Evolutionary conservation across 2,888 invertebrate genomes (phyloP).

Genomic region (Caenorhabditis macrosperma): DNA sequence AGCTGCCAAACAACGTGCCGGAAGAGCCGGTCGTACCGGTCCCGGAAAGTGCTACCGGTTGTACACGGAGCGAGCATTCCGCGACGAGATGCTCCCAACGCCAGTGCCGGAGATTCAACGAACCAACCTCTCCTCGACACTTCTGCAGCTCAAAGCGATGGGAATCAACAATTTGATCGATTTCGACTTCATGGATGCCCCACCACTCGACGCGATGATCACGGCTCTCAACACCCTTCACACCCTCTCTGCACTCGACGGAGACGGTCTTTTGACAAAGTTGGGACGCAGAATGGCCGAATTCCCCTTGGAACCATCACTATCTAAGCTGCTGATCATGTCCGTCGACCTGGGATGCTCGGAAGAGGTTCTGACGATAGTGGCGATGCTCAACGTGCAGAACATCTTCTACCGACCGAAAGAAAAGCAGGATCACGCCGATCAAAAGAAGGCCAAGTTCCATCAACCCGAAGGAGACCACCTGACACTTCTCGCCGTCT

Average conservation of each 20-base stretch:
- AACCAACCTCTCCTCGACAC: constrained; percentile 96
- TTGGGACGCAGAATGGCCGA: constrained; percentile 96
- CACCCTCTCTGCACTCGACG: constrained; percentile 95
- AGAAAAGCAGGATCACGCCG: constrained; percentile 95
- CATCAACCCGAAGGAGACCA: constrained; percentile 99
- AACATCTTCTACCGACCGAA: constrained; percentile 93
- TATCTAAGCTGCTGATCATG: constrained; percentile 99
- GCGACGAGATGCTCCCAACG: constrained; percentile 97
- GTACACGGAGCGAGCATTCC: constrained; percentile 96
- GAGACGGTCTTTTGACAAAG: constrained; percentile 84
- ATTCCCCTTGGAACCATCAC: constrained; percentile 97
- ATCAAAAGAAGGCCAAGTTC: constrained; percentile 99
- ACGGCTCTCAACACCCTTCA: constrained; percentile 98
- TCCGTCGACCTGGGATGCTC: constrained; percentile 97
- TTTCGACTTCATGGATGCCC: constrained; percentile 99
- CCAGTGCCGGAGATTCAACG: constrained; percentile 99
- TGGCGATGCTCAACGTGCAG: constrained; percentile 98
- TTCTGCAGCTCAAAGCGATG: constrained; percentile 97
- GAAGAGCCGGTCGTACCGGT: constrained; percentile 96
- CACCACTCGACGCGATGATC: constrained; percentile 90
- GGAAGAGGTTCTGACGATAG: constrained; percentile 97
- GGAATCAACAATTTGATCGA: constrained; percentile 97
- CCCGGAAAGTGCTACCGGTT: constrained; percentile 97
- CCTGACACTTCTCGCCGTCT: constrained; percentile 95
- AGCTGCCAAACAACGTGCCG: constrained; percentile 96